A percentile compares a stretch with the other conserved stretches of the same genome.
Conservation (phyloP, 2,113 vertebrate species). For the Grammomys surdaster region DNA sequence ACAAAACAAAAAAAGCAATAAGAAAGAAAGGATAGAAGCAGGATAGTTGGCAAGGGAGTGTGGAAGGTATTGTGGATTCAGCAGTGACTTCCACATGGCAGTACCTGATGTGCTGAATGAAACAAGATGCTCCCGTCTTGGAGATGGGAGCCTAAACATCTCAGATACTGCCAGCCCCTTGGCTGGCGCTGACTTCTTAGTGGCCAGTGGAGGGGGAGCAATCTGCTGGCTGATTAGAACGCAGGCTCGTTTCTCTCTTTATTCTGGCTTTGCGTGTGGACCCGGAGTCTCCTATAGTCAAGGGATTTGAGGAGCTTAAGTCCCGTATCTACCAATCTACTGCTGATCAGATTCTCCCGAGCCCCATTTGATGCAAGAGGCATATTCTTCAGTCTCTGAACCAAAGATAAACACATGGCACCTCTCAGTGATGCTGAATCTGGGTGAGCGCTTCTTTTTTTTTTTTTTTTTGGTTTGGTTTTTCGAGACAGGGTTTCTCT, state of each 20-base stretch:
- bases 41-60: not conserved
- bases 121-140: not conserved
- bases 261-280: not conserved
- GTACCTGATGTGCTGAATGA: no score
- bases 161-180: no score
- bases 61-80: no score
- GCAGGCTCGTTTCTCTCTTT: not conserved
- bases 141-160: no score
- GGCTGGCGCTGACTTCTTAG: not conserved
- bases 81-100: not conserved
- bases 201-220: not conserved
- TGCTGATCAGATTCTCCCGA: constrained; percentile 28
- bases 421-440: not conserved
- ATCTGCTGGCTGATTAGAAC: fast-evolving
- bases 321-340: constrained; percentile 21
- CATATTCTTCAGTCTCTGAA: not conserved
- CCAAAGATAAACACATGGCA: not conserved
- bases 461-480: no score
- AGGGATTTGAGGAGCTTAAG: not conserved
- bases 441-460: no score
- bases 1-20: not conserved
- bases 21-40: not conserved
- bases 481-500: no score
- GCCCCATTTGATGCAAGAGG: not conserved
- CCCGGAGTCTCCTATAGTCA: not conserved